phyloP scores from a whole-genome alignment of 2,888 invertebrate genomes.

The Rhopalosiphum nymphaeae region DNA sequence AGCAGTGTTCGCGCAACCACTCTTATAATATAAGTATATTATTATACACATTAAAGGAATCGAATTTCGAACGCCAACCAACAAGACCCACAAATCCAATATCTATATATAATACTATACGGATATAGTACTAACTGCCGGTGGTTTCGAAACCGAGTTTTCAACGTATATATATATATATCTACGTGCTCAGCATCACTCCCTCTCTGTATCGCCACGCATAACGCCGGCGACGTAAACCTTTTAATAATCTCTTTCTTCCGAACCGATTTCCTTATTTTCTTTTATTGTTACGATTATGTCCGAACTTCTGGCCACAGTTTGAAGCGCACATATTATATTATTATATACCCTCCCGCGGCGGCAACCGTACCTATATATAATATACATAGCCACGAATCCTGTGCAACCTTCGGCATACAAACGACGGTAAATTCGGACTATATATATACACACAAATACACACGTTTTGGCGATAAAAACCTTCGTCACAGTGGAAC shows the following conservation, averaged over 20 bases:
- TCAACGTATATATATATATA: conserved; percentile 5
- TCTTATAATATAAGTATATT: neutral
- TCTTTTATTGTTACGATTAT: conserved; percentile 64
- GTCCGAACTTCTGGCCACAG: conserved; percentile 49
- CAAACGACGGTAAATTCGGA: conserved; percentile 57
- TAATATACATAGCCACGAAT: neutral
- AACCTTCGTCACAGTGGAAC: conserved; percentile 9
- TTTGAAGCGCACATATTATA: conserved; percentile 22
- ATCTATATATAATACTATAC: neutral
- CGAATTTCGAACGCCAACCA: neutral
- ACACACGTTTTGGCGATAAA: conserved; percentile 59
- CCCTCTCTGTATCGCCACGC: neutral
- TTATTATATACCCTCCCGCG: neutral
- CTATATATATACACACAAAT: neutral
- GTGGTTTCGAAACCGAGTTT: conserved; percentile 7
- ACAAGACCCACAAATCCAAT: conserved; percentile 19
- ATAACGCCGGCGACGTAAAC: conserved; percentile 27
- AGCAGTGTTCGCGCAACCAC: neutral
- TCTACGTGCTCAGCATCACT: neutral
- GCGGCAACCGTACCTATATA: neutral
- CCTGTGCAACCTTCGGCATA: conserved; percentile 39
- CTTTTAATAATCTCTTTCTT: conserved; percentile 57
- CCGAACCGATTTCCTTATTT: conserved; percentile 58
- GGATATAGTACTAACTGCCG: conserved; percentile 19
- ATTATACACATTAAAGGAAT: neutral